phyloP scores from a whole-genome alignment of 1,140 invertebrate genomes.

The Drosophila gunungcola region DNA sequence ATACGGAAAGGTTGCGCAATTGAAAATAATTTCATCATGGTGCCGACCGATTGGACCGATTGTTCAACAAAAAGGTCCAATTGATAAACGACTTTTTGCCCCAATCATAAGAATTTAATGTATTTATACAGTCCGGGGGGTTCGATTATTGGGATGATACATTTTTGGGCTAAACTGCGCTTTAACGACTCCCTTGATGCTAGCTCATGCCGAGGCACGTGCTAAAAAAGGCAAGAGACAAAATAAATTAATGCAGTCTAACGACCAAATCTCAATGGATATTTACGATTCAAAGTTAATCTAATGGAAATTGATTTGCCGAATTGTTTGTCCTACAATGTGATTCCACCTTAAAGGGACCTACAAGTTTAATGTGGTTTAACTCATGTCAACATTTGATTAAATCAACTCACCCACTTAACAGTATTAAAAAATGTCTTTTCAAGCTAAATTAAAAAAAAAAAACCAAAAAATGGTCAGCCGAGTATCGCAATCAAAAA shows the following conservation, averaged over 20 bases:
- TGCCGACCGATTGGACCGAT: conserved; percentile 2
- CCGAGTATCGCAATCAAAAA: conserved; percentile 21
- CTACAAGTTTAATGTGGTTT: background rate
- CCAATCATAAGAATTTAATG: conserved; percentile 20
- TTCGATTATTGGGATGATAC: conserved; percentile 14
- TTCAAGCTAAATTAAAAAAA: conserved; percentile 4
- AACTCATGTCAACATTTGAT: background rate
- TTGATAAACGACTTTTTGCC: conserved; percentile 6
- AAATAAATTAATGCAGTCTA: conserved; percentile 40
- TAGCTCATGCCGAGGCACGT: conserved; percentile 11
- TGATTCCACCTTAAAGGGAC: background rate
- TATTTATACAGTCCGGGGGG: conserved; percentile 3
- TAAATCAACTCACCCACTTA: no score
- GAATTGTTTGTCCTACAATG: background rate
- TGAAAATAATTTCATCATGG: background rate
- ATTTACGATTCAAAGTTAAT: conserved; percentile 38
- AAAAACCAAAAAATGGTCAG: background rate
- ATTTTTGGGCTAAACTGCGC: conserved; percentile 47
- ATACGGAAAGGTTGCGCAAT: background rate
- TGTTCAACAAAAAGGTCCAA: background rate
- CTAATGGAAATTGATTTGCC: conserved; percentile 71
- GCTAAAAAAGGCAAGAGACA: conserved; percentile 15
- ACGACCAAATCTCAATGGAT: conserved; percentile 27
- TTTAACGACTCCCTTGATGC: conserved; percentile 75
- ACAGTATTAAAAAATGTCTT: background rate